These are phyloP conservation scores for Mnemiopsis leidyi DNA, from an alignment of 37 sponge, comb jelly and placozoan species.

Conservation along the genomic window DNA sequence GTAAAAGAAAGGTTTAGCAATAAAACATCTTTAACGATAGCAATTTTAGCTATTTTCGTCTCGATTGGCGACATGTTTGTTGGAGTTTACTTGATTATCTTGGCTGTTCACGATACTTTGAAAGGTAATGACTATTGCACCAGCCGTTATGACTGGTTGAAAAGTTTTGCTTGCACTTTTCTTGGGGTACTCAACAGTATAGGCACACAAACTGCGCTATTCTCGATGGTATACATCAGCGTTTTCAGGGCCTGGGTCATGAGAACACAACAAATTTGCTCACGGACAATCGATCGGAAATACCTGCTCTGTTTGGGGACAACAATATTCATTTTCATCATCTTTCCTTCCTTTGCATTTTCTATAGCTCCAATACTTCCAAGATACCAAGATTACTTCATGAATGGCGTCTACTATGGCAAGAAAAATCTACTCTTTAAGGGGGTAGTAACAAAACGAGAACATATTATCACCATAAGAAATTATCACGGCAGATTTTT, in stretches of 20 bases:
- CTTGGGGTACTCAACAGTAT: not conserved
- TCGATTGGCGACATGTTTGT: slow-evolving; percentile 2
- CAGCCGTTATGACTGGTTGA: not conserved
- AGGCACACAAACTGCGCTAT: not conserved
- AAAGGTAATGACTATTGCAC: not conserved
- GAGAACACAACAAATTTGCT: not conserved
- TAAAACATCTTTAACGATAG: not conserved
- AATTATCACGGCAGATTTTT: not conserved
- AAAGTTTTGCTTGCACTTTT: not conserved
- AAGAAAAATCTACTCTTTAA: not conserved
- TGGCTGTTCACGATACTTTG: not conserved
- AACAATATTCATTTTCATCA: not conserved
- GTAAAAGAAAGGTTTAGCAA: not conserved
- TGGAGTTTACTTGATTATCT: slow-evolving; percentile 1
- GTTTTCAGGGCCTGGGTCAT: slow-evolving; percentile 26
- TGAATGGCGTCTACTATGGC: not conserved
- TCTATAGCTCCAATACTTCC: not conserved
- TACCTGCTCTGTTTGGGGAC: not conserved
- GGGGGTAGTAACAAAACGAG: not conserved
- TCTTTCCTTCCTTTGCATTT: not conserved
- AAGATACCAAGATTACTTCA: not conserved
- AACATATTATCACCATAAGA: not conserved
- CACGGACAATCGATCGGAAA: not conserved
- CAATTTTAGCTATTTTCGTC: not conserved
- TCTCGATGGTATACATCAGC: not conserved